A percentile compares a stretch with the other conserved stretches of the same genome.
These are phyloP conservation scores for Fragum sueziense DNA, from an alignment of 2,888 invertebrate genomes.

Conservation along the genomic window DNA sequence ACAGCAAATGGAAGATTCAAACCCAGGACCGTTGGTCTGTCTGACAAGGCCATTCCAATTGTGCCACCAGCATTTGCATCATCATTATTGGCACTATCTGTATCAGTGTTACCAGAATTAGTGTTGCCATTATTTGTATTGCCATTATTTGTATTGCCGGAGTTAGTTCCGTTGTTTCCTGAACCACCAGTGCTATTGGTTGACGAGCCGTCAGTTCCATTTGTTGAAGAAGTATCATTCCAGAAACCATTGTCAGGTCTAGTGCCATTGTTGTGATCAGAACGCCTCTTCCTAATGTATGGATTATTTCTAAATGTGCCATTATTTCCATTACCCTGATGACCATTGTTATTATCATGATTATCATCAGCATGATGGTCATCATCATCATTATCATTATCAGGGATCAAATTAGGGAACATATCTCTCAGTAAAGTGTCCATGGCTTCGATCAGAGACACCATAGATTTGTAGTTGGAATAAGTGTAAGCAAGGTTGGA, in stretches of 20 bases:
- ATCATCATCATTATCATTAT: neutral
- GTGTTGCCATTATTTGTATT: neutral
- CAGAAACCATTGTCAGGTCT: neutral
- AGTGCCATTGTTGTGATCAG: neutral
- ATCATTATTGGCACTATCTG: neutral
- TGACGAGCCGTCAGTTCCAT: neutral
- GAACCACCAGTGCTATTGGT: neutral
- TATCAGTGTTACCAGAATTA: neutral
- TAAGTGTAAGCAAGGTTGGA: neutral
- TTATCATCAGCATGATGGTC: neutral
- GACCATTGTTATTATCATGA: neutral
- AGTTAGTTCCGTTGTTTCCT: neutral
- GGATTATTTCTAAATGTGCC: conserved; percentile 11
- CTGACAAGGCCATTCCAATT: neutral
- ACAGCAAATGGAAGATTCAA: neutral
- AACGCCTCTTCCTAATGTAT: conserved; percentile 2
- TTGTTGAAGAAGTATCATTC: neutral
- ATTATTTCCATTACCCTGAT: neutral
- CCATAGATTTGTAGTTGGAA: neutral
- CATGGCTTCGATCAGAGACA: conserved; percentile 7
- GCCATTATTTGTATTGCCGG: too few relatives aligned
- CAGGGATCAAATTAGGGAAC: neutral
- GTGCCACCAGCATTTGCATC: neutral
- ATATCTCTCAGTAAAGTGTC: conserved; percentile 10
- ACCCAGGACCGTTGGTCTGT: neutral